Conservation (phyloP, 2,888 invertebrate genomes). For the Acrobasis consociella region DNA sequence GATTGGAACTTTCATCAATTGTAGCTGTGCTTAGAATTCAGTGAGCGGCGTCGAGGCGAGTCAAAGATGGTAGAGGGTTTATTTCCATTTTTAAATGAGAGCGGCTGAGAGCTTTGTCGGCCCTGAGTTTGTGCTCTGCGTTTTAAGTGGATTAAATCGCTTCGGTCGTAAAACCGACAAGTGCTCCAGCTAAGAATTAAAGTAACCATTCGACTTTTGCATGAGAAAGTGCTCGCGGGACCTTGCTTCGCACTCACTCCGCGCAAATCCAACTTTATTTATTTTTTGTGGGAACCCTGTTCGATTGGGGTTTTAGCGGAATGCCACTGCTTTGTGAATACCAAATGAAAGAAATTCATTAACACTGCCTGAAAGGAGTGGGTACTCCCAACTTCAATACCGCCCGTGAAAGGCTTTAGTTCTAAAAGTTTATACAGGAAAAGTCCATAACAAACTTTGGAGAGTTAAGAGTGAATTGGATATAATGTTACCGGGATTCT, state of each 20-base stretch:
- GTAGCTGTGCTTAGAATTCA: conserved; percentile 76
- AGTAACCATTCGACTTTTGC: conserved; percentile 82
- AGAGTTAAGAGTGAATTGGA: conserved; percentile 29
- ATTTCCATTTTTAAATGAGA: conserved; percentile 83
- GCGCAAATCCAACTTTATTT: conserved; percentile 67
- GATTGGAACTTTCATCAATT: conserved; percentile 63
- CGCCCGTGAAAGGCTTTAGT: conserved; percentile 43
- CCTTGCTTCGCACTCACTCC: conserved; percentile 68
- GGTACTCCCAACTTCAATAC: conserved; percentile 44
- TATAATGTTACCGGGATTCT: conserved; percentile 20
- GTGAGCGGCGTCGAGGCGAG: conserved; percentile 69
- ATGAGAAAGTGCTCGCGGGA: conserved; percentile 78
- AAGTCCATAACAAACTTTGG: conserved; percentile 35
- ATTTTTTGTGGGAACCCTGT: conserved; percentile 63
- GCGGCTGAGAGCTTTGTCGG: conserved; percentile 83
- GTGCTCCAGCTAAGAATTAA: conserved; percentile 80
- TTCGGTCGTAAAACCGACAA: conserved; percentile 83
- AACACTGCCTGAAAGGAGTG: conserved; percentile 57
- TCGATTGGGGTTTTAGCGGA: conserved; percentile 59
- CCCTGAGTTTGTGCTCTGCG: conserved; percentile 80
- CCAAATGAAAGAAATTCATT: conserved; percentile 72
- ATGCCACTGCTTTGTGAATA: conserved; percentile 67
- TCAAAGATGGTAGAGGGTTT: conserved; percentile 81
- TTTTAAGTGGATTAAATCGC: conserved; percentile 84
- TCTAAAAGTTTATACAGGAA: conserved; percentile 31